phyloP scores from a whole-genome alignment of 2,888 invertebrate genomes.

The Digitonthophagus gazella region DNA sequence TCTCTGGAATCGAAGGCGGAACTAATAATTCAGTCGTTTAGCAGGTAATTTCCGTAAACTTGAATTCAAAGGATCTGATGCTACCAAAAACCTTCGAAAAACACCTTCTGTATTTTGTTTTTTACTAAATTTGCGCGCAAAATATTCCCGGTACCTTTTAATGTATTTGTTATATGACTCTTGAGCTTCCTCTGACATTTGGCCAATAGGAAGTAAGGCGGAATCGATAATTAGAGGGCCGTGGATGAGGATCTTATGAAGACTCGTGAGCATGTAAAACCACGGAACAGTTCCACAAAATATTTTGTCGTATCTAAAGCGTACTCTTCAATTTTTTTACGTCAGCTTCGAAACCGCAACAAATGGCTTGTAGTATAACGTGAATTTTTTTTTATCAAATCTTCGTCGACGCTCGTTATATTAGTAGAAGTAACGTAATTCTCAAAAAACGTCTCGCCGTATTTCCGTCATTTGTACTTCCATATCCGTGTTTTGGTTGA shows the following conservation, averaged over 20 bases:
- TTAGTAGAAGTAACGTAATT: background rate
- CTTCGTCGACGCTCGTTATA: constrained; percentile 1
- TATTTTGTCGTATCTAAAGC: constrained; percentile 25
- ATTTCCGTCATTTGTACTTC: constrained; percentile 1
- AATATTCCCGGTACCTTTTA: constrained; percentile 31
- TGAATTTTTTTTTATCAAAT: background rate
- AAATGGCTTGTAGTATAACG: background rate
- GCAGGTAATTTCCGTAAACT: constrained; percentile 26
- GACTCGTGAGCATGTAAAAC: constrained; percentile 40
- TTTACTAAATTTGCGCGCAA: constrained; percentile 34
- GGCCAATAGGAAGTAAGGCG: constrained; percentile 36
- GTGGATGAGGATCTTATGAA: constrained; percentile 28
- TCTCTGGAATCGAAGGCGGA: no score
- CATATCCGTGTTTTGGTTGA: background rate
- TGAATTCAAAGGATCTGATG: constrained; percentile 35
- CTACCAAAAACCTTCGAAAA: constrained; percentile 32
- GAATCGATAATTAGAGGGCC: no score
- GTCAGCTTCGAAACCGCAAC: background rate
- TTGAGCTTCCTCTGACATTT: constrained; percentile 40
- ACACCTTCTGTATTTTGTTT: constrained; percentile 34
- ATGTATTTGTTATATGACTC: constrained; percentile 35
- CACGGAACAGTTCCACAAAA: constrained; percentile 36
- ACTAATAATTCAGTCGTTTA: constrained; percentile 19
- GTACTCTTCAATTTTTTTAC: background rate
- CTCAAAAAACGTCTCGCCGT: background rate